Conservation (phyloP, 2,797 vertebrate genomes). For the Acropternis orthonyx region DNA sequence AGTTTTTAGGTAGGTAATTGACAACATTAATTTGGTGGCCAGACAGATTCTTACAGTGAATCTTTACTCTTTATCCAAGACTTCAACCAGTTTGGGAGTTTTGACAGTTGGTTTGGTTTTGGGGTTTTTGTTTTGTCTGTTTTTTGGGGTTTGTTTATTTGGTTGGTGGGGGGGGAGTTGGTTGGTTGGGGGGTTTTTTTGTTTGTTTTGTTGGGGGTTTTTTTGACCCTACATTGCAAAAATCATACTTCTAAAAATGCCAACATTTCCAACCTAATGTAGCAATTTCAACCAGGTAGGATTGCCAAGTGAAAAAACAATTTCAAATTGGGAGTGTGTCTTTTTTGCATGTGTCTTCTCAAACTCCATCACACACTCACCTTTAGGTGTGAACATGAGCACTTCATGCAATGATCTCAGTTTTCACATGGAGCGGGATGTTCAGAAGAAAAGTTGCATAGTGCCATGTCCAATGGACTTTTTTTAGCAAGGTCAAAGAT, state of each 20-base stretch:
- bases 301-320: neutral
- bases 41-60: neutral
- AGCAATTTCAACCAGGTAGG: neutral
- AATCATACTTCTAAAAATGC: neutral
- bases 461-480: neutral
- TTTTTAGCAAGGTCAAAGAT: neutral
- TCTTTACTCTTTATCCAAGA: neutral
- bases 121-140: rapidly evolving
- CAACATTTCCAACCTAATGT: neutral
- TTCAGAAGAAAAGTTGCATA: neutral
- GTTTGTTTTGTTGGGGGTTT: no score
- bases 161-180: no score
- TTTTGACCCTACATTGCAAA: neutral
- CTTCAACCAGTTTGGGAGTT: neutral
- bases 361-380: neutral
- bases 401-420: neutral
- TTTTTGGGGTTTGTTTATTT: no score
- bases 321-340: neutral
- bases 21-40: neutral
- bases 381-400: rapidly evolving
- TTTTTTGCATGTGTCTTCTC: neutral
- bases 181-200: no score
- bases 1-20: neutral
- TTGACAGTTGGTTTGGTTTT: no score
- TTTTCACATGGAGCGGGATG: neutral